These are phyloP conservation scores for Triplophysa yarkandensis DNA, from an alignment of 2,797 vertebrate genomes.

Conservation along the genomic window DNA sequence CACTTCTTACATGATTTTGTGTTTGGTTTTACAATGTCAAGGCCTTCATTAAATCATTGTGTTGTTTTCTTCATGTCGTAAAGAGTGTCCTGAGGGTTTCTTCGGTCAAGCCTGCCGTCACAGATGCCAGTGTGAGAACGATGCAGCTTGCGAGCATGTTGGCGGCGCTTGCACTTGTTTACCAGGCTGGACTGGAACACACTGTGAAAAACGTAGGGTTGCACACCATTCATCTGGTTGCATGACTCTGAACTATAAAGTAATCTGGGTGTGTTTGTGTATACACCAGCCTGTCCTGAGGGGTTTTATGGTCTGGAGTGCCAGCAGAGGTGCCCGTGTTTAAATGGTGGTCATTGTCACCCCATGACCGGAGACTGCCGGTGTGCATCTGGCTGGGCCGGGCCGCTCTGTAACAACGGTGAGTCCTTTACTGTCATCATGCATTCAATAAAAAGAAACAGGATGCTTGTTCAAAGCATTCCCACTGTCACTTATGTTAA, in stretches of 20 bases:
- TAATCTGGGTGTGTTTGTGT: constrained; percentile 15
- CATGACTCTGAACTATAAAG: constrained; percentile 3
- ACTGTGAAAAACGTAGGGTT: constrained; percentile 79
- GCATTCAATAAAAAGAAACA: constrained; percentile 25
- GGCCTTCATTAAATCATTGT: not conserved
- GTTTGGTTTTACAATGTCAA: not conserved
- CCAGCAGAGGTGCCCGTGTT: constrained; percentile 70
- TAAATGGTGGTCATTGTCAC: constrained; percentile 73
- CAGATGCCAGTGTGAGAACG: constrained; percentile 78
- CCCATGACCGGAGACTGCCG: constrained; percentile 67
- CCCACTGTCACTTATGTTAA: not conserved
- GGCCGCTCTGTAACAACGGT: constrained; percentile 73
- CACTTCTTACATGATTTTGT: not conserved
- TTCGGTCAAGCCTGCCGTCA: constrained; percentile 75
- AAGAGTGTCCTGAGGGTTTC: constrained; percentile 76
- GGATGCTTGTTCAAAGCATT: constrained; percentile 11
- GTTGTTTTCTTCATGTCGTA: constrained; percentile 19
- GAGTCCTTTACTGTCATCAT: constrained; percentile 42
- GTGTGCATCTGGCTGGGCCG: constrained; percentile 74
- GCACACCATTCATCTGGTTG: not conserved
- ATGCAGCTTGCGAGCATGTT: constrained; percentile 78
- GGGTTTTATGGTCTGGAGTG: constrained; percentile 84
- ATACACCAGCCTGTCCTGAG: constrained; percentile 76
- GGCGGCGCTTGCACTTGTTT: constrained; percentile 82
- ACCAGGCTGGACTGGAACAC: constrained; percentile 81